Percentiles rank a stretch among this genome's conserved stretches.
Evolutionary conservation across 1,140 invertebrate genomes (phyloP).

Genomic region (Trichomalopsis sarcophagae): DNA sequence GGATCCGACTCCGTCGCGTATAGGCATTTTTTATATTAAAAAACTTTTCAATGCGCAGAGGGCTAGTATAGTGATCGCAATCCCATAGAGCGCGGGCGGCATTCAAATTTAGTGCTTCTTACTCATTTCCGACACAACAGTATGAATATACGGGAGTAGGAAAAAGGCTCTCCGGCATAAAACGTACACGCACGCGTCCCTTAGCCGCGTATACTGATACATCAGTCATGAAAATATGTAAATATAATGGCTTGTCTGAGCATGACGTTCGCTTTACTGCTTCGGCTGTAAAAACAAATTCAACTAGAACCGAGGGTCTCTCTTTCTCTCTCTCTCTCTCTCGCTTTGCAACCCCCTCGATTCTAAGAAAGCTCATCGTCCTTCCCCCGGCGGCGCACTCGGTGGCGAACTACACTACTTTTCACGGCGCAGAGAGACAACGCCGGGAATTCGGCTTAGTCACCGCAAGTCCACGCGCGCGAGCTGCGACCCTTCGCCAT

Average conservation of each 20-base stretch:
- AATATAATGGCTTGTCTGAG: constrained; percentile 45
- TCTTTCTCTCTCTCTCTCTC: neutral
- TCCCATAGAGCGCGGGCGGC: neutral
- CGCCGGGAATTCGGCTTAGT: constrained; percentile 62
- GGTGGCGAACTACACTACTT: constrained; percentile 5
- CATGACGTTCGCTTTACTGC: constrained; percentile 19
- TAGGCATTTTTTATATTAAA: neutral
- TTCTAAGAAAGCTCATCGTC: neutral
- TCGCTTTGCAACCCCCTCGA: neutral
- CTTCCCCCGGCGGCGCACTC: neutral
- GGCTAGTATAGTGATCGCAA: neutral
- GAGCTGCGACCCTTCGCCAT: constrained; percentile 52
- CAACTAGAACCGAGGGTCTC: neutral
- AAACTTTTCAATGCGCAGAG: neutral
- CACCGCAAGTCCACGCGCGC: constrained; percentile 55
- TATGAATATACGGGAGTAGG: neutral
- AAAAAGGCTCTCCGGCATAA: neutral
- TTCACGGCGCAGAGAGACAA: neutral
- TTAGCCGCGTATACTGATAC: neutral
- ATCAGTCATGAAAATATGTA: constrained; percentile 40
- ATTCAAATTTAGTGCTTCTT: constrained; percentile 20
- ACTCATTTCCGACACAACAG: constrained; percentile 27
- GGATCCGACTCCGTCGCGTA: neutral
- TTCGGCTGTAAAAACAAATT: constrained; percentile 49
- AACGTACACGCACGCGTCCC: neutral